phyloP scores from a whole-genome alignment of 2,888 invertebrate species.

The Sinohyriopsis cumingii region DNA sequence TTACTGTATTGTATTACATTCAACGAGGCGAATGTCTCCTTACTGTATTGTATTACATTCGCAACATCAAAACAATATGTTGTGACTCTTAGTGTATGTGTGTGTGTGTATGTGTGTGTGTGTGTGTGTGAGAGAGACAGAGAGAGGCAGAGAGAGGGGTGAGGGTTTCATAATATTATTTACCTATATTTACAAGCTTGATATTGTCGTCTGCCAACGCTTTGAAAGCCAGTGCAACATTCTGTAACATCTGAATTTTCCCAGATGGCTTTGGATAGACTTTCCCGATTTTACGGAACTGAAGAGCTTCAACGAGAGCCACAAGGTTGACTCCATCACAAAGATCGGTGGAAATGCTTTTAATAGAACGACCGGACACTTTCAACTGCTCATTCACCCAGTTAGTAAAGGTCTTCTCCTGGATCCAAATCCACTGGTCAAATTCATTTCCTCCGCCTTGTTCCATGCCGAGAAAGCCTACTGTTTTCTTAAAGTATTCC shows the following conservation, averaged over 20 bases:
- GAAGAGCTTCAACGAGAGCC: conserved; percentile 90
- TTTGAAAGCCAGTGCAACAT: conserved; percentile 93
- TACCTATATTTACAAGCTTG: conserved; percentile 97
- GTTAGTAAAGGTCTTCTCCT: conserved; percentile 88
- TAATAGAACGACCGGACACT: conserved; percentile 76
- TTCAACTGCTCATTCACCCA: conserved; percentile 91
- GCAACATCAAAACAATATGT: too few species aligned
- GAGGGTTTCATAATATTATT: conserved; percentile 19
- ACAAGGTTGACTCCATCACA: conserved; percentile 93
- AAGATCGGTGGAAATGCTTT: conserved; percentile 90
- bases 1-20: too few species aligned
- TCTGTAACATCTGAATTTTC: conserved; percentile 96
- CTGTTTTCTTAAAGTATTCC: too few species aligned
- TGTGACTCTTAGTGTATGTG: too few species aligned
- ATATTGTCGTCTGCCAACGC: conserved; percentile 97
- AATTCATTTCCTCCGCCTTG: too few species aligned
- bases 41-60: too few species aligned
- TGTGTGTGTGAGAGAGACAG: too few species aligned
- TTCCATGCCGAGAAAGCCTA: too few species aligned
- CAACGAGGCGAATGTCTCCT: too few species aligned
- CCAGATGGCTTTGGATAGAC: conserved; percentile 86
- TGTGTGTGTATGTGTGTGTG: too few species aligned
- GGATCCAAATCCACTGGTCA: conserved; percentile 80
- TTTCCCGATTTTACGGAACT: conserved; percentile 78
- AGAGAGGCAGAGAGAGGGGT: too few species aligned